Evolutionary conservation across 1,140 invertebrate species (phyloP), one percentile per base, ranked within the genome.

Genomic region (Neodiprion virginianus): DNA sequence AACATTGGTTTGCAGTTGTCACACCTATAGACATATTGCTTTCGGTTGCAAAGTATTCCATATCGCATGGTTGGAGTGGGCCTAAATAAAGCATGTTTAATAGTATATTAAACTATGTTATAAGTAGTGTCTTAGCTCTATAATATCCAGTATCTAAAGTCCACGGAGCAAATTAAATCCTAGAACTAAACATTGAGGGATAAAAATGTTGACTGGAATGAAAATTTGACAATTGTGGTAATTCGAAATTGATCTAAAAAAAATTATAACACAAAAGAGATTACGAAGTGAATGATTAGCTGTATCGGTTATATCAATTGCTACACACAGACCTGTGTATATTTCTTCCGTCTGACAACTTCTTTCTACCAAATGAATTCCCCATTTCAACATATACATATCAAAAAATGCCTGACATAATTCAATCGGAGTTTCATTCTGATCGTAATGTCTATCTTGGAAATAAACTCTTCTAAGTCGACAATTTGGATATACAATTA

Each of bases 381-480:
- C 72, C 72, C 75, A 78, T 72, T 79, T 79, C 10, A 76, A 75
- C 17, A 71, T 65, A 67, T 75, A 75, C 47, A 79, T 72, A 40
- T 79, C 77, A 49, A 70, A 72, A 14, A 79, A 72, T 2, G 77
- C 74, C 50, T 79, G 73, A 53, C 74, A 72, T 9, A 79, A 28
- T 66, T 79, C 68, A 11, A 76, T 17, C 8, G 75, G 75, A 8
- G 71, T 76, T 67, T 79, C 79, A 67, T 78, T 53, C 8, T 67
- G 8, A 8, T 77, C 75, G 50, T 79, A 79, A 71, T 79, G 79
- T 72, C 77, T 77, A 75, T 79, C 77, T 49, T 78, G 79, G n/a
- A 79, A 61, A 66, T 79, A 78, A 48, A 79, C 67, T 69, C 79
- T 49, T 49, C 79, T 66, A 7, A 78, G n/a, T 8, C 79, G 75